Percentiles rank a stretch among this genome's conserved stretches.
Evolutionary conservation across 23 tunicate genomes (phyloP).

Genomic region (Phallusia fumigata): DNA sequence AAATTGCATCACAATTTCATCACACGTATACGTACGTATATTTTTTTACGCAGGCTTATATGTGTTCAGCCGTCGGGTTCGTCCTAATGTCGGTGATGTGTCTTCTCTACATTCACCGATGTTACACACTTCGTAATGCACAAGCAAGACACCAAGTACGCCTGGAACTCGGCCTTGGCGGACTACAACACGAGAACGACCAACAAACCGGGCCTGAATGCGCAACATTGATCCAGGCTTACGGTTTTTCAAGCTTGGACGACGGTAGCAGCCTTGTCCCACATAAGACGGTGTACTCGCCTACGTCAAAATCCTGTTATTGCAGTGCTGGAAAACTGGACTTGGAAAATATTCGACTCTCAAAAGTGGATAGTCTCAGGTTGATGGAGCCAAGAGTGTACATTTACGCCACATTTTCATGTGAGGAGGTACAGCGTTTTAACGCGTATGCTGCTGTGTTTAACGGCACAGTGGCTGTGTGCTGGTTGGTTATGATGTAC

Average conservation of each 20-base stretch:
- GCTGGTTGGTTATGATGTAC: neutral
- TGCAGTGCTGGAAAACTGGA: neutral
- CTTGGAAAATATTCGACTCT: neutral
- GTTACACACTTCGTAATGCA: neutral
- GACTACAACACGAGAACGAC: neutral
- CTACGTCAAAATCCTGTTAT: neutral
- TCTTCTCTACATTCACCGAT: neutral
- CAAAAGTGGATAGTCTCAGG: neutral
- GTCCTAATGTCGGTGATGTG: neutral
- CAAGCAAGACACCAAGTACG: neutral
- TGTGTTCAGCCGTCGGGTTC: neutral
- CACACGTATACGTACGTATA: too few relatives aligned
- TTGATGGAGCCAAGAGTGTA: neutral
- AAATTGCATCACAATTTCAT: too few relatives aligned
- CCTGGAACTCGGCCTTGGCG: neutral
- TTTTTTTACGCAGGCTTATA: neutral
- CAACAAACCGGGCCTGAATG: neutral
- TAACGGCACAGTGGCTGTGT: neutral
- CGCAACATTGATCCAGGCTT: neutral
- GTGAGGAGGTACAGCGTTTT: neutral
- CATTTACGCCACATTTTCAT: neutral
- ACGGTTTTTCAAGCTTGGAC: neutral
- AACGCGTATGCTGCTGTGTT: neutral
- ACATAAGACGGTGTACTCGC: neutral
- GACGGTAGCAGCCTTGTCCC: neutral